Conservation (phyloP, 2,888 invertebrate genomes). For the Molorchus minor region DNA sequence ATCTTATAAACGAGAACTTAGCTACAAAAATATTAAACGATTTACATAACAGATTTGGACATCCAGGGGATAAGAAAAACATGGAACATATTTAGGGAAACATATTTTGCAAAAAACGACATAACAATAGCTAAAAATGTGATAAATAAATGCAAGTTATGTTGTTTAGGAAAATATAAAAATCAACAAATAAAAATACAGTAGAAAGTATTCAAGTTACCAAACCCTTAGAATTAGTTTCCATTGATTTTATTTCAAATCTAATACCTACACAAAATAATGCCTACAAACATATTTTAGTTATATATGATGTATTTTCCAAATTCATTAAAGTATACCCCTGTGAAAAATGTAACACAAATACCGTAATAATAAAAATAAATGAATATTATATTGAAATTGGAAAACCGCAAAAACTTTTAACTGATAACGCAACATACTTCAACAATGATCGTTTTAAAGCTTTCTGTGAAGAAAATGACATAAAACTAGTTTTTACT, state of each 20-base stretch:
- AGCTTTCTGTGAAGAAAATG: background rate
- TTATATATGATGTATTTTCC: constrained; percentile 26
- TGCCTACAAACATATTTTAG: constrained; percentile 18
- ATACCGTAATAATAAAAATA: background rate
- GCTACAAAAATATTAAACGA: background rate
- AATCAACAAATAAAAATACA: background rate
- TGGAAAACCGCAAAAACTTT: background rate
- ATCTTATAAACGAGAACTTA: constrained; percentile 8
- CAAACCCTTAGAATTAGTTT: background rate
- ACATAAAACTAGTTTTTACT: background rate
- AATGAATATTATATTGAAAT: background rate
- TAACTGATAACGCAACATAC: background rate
- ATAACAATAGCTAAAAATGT: constrained; percentile 2
- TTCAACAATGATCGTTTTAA: background rate
- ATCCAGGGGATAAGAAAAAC: constrained; percentile 10
- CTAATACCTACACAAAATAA: background rate
- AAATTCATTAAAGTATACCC: constrained; percentile 25
- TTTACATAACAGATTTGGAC: constrained; percentile 14
- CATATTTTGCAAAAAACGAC: constrained; percentile 1
- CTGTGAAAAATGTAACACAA: constrained; percentile 16
- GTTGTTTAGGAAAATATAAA: constrained; percentile 15
- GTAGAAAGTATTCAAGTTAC: background rate
- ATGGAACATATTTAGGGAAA: constrained; percentile 26
- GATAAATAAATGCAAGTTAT: constrained; percentile 2
- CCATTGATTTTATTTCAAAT: background rate